Base-by-base conservation (phyloP, 2,888 invertebrate genomes). In the Lepidonotus clava region DNA sequence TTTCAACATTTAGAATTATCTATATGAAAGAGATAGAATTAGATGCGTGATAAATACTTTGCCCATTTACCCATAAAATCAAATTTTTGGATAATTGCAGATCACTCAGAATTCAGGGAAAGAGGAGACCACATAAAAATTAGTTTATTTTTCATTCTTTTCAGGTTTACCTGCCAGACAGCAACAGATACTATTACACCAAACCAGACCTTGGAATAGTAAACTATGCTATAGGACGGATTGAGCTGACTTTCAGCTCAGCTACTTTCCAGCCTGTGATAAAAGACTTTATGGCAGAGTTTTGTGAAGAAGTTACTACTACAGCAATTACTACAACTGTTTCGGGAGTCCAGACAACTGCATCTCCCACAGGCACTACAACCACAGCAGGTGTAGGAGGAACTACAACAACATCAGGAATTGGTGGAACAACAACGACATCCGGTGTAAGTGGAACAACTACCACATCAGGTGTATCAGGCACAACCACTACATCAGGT, bases 151-250 rank as follows among this genome's bases (percentile, higher is more conserved):
- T 6, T 46, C 46, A 46, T 46, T 46, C 18, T 11, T 11, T 6
- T 61, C n/a, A 76, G 76, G 14, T 76, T 21, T 6, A 76, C 38
- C 38, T n/a, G 36, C 76, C 76, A 76, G 36, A 76, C 36, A 76
- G 38, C 76, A 76, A 76, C 24, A 14, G 38, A 38, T 34, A 76
- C 4, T 76, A 76, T 34, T 21, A 36, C 4, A 11, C 76, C 11
- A 76, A 76, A 18, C 76, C 76, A 34, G 28, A 34, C 6, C 1
- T 76, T 76, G 76, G 76, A 40, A 34, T 40, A 14, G 38, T 34
- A 8, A 76, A 1, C 14, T 11, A 5, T 2, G 21, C 38, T 1
- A 14, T 76, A 24, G 40, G 38, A 76, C 34, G 24, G 76, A 76
- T 76, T 40, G 38, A 34, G 21, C 1, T 76, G 40, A 76, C 76